These are phyloP conservation scores for Anthoptus insignis DNA, from an alignment of 2,888 invertebrate genomes.

Conservation along the genomic window DNA sequence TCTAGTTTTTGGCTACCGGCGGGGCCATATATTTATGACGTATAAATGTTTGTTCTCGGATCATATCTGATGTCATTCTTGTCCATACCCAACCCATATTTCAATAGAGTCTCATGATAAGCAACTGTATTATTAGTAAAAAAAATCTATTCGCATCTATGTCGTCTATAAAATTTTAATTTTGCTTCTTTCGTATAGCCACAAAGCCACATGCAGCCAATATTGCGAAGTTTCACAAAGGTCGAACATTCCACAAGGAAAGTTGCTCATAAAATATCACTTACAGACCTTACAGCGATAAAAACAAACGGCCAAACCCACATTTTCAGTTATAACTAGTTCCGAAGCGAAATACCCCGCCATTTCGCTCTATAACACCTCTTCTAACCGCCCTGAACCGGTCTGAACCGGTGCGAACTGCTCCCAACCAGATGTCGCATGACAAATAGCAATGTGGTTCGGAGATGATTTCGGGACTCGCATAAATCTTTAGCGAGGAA, in stretches of 20 bases:
- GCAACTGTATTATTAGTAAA: too few relatives aligned
- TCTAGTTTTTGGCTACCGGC: too few relatives aligned
- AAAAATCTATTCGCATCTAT: too few relatives aligned
- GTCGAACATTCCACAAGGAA: conserved; percentile 14
- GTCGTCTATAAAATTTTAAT: too few relatives aligned
- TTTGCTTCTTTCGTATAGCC: background rate
- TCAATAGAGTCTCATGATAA: too few relatives aligned
- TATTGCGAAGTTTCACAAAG: conserved; percentile 12
- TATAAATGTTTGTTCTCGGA: too few relatives aligned
- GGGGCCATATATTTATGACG: too few relatives aligned
- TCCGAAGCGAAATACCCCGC: conserved; percentile 48
- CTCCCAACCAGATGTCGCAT: conserved; percentile 69
- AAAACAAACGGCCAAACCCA: conserved; percentile 55
- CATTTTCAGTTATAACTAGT: conserved; percentile 56
- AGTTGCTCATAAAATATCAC: conserved; percentile 35
- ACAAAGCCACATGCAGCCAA: conserved; percentile 2
- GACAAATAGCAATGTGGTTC: conserved; percentile 74
- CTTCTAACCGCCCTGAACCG: conserved; percentile 52
- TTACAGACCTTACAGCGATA: conserved; percentile 50
- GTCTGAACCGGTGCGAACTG: conserved; percentile 65
- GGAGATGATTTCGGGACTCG: conserved; percentile 67
- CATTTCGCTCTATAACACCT: conserved; percentile 46
- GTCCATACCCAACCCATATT: too few relatives aligned
- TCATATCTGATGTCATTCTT: too few relatives aligned
- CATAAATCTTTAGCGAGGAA: conserved; percentile 58